phyloP scores from a whole-genome alignment of 2,888 invertebrate genomes.

The Ormyrus rosae region DNA sequence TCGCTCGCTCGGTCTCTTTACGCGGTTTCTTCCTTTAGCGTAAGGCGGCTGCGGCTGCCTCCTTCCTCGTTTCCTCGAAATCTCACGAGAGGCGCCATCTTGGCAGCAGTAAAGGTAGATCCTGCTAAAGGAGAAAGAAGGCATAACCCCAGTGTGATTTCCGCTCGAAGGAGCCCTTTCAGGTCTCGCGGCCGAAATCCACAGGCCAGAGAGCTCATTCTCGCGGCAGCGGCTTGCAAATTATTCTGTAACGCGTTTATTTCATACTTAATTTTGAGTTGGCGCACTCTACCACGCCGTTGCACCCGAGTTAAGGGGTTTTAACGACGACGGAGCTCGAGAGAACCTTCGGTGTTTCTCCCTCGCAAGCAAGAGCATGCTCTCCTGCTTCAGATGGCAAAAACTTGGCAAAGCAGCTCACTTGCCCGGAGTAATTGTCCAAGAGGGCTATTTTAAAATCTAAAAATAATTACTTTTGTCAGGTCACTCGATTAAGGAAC shows the following conservation, averaged over 20 bases:
- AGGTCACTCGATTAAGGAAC: neutral
- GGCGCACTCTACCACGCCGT: neutral
- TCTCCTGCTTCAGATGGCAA: neutral
- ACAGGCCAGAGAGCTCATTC: slow-evolving; percentile 19
- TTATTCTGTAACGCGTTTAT: slow-evolving; percentile 37
- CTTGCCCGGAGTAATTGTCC: neutral
- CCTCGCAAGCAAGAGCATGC: too few relatives aligned
- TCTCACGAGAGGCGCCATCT: slow-evolving; percentile 55
- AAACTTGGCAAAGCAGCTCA: neutral
- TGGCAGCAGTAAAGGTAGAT: neutral
- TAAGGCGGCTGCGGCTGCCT: slow-evolving; percentile 29
- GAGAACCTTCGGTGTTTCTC: too few relatives aligned
- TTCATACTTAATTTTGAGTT: slow-evolving; percentile 24
- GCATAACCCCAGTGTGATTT: slow-evolving; percentile 59
- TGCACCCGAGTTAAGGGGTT: too few relatives aligned
- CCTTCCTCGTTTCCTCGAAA: slow-evolving; percentile 57
- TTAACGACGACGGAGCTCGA: too few relatives aligned
- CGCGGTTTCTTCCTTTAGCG: slow-evolving; percentile 17
- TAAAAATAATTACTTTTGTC: neutral
- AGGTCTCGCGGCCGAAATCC: slow-evolving; percentile 40
- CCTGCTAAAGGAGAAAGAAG: slow-evolving; percentile 5
- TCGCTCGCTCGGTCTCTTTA: neutral
- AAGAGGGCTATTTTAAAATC: neutral
- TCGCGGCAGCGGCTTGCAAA: slow-evolving; percentile 19
- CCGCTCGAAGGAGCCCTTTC: slow-evolving; percentile 60